Base-by-base conservation (phyloP, 2,888 invertebrate species). In the Noctua comes region DNA sequence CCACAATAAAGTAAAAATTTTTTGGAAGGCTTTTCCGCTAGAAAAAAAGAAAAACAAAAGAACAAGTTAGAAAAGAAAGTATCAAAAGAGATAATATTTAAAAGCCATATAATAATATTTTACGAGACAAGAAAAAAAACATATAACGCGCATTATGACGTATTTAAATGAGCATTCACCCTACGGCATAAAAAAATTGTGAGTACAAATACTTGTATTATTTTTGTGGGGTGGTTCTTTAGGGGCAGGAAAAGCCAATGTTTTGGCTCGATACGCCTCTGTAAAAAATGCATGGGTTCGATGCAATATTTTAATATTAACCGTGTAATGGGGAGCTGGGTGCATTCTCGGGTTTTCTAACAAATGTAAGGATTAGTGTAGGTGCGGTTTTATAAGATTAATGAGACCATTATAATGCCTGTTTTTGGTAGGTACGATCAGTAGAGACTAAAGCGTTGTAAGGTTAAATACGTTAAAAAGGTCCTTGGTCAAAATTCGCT, bases 271-370 rank as follows among this genome's bases (percentile, higher is more conserved):
- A 91, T 92, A 90, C 90, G 89, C 86, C 88, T 89, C 88, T 90
- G 92, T 93, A 95, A 97, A 96, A 97, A 96, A 94, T 96, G 95
- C 95, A 95, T 94, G 95, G 95, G 95, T 90, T 90, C 93, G 88
- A 92, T 94, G 95, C 96, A 96, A 97, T 97, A 97, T 96, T 96
- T 97, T 97, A 96, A 96, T 97, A 97, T 96, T 96, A 96, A 96
- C 96, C 93, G 94, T 95, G 93, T 95, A 94, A 94, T 95, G 91
- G 96, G 95, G 95, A 93, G 93, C 93, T 93, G 88, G 91, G 89
- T 95, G 95, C 95, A 94, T 94, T 93, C 90, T 89, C 87, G 81
- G 91, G 89, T 90, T 89, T 88, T 90, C 78, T 90, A 88, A 92
- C 90, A 80, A 88, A 92, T 91, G 89, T 87, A 79, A 51, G 86